Evolutionary conservation across 2,113 vertebrate genomes (phyloP).

Genomic region (Lutjanus erythropterus): DNA sequence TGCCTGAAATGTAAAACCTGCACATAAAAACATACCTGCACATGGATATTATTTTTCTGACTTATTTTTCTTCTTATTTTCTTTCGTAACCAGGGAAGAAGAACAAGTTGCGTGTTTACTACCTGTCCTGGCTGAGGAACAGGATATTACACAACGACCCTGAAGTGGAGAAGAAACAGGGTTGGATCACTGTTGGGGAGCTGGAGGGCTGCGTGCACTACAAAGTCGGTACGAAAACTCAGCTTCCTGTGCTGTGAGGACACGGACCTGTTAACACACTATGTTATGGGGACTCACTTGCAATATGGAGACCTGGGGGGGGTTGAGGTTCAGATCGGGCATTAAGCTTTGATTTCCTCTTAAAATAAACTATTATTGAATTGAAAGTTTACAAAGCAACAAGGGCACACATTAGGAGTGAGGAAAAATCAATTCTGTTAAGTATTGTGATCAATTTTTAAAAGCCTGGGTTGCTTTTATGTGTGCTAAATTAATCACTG

Average conservation of each 20-base stretch:
- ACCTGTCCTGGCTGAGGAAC: slow-evolving; percentile 98
- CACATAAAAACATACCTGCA: background rate
- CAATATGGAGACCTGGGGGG: background rate
- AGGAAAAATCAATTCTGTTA: too few species aligned
- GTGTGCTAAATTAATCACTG: too few species aligned
- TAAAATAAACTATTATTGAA: background rate
- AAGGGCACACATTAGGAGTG: too few species aligned
- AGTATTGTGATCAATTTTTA: too few species aligned
- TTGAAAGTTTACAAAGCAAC: background rate
- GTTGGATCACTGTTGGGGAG: slow-evolving; percentile 98
- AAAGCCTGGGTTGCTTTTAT: too few species aligned
- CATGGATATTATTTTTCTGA: background rate
- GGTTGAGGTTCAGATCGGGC: too few species aligned
- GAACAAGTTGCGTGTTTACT: slow-evolving; percentile 98
- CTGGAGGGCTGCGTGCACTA: slow-evolving; percentile 99
- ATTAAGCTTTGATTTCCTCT: background rate
- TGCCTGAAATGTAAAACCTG: background rate
- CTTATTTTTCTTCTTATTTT: background rate
- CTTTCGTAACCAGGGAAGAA: slow-evolving; percentile 90
- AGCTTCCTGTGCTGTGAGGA: background rate
- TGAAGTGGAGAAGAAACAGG: slow-evolving; percentile 98
- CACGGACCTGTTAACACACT: background rate
- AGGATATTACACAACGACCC: slow-evolving; percentile 99
- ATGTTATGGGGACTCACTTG: background rate
- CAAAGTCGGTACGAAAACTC: slow-evolving; percentile 92